These are phyloP conservation scores for Nomada lathburiana DNA, from an alignment of 2,888 invertebrate genomes.

Conservation along the genomic window DNA sequence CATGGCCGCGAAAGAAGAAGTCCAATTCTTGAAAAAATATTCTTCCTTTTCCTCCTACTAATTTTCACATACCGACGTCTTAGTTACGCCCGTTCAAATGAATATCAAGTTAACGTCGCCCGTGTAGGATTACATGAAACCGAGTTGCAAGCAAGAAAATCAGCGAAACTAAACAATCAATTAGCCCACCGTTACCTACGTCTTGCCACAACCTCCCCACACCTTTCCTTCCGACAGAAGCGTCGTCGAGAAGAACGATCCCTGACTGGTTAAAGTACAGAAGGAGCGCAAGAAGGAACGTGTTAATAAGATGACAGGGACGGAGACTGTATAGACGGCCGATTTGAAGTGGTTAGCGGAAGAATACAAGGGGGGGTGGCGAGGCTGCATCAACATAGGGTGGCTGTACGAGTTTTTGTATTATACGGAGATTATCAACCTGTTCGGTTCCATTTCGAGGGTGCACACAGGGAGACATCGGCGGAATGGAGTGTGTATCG, in stretches of 20 bases:
- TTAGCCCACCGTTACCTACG: background rate
- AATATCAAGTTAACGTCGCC: no score
- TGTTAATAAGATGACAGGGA: slow-evolving; percentile 78
- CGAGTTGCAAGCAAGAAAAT: background rate
- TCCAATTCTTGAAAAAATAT: no score
- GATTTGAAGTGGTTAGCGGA: slow-evolving; percentile 80
- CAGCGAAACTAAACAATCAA: background rate
- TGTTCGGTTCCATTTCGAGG: slow-evolving; percentile 76
- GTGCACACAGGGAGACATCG: slow-evolving; percentile 23
- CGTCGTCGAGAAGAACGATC: background rate
- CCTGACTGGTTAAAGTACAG: background rate
- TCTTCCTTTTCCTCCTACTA: no score
- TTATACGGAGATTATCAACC: slow-evolving; percentile 84
- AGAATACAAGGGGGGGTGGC: slow-evolving; percentile 61
- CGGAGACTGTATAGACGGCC: slow-evolving; percentile 46
- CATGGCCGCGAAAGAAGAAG: no score
- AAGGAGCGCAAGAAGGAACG: slow-evolving; percentile 53
- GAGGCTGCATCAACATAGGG: slow-evolving; percentile 57
- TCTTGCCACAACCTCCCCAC: background rate
- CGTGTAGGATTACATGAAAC: background rate
- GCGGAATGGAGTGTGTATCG: background rate
- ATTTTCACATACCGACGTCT: no score
- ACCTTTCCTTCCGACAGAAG: background rate
- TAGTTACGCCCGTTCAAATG: no score
- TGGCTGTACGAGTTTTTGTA: slow-evolving; percentile 79